Base-by-base conservation (phyloP, 2,888 invertebrate genomes). In the Hoplodrina blanda region DNA sequence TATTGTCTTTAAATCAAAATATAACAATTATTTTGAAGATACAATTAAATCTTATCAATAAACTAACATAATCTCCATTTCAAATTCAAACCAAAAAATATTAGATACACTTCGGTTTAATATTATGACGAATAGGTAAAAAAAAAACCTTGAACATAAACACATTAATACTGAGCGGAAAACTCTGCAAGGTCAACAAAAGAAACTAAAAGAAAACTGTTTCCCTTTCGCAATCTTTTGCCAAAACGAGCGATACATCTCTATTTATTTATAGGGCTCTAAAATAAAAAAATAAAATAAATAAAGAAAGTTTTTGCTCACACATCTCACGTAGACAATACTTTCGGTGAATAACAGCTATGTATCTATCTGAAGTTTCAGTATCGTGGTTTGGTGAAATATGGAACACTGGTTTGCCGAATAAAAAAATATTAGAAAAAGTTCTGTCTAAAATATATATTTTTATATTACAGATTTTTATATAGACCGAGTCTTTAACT, bases 281-380 rank as follows among this genome's bases (percentile, higher is more conserved):
- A 56, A 64, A 72, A 78, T 60, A 77, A 78, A 79, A 41, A 78
- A 72, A 63, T 8, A 30, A 20, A 74, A 74, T 71, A 78, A 80
- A 69, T 80, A 73, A 69, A 73, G 15, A 65, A 76, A 70, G 55
- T 73, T 65, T 80, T 80, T 81, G 70, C 50, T 37, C 19, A 81
- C 64, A 71, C 81, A 70, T 44, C 52, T 74, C 80, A 80, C 80
- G 80, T 80, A 70, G 73, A 73, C 81, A 64, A 73, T 69, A 78
- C 70, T 70, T 74, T 78, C 33, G 19, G 44, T 52, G 69, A 78
- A 54, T 64, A 69, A 56, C 52, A 54, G 66, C 55, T 53, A 63
- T 41, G 41, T 52, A 62, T 74, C 55, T 69, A 46, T 73, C 44
- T 49, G 13, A 46, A 67, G 53, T 59, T 67, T 41, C 20, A 55